Evolutionary conservation across 64 coral and sea anemone genomes (phyloP), one percentile per base, ranked within the genome.

Genomic region (Pachyseris speciosa): DNA sequence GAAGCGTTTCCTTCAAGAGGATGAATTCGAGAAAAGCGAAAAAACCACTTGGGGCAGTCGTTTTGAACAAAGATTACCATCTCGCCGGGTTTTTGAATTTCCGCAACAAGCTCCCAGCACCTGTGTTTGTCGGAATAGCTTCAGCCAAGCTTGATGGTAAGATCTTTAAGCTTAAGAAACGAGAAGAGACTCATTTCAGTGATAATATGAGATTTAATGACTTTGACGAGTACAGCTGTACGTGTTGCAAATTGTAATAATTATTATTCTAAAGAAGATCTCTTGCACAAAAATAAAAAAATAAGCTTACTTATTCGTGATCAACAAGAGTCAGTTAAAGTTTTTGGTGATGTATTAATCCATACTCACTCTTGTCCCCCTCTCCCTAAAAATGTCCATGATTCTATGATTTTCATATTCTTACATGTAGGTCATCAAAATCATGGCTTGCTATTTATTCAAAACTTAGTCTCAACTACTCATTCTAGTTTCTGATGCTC

Each of bases 61-160:
- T 79, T 9, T 9, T 57, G 25, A 29, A 2, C 45, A 55, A 57
- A 58, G 49, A 37, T 36, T 19, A 15, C 13, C 50, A 36, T 48
- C 30, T 79, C 57, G 75, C 24, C 0, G 75, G 75, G n/a, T 51
- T 79, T 17, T 24, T 79, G 29, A 20, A 79, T 51, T 79, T 79
- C 19, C 9, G 17, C 49, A 11, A 36, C 3, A 58, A 36, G 4
- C 9, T 20, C 1, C 75, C 75, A 1, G 6, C 29, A 12, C 75
- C 75, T 9, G 30, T 50, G 16, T 25, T 53, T 2, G 47, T 79
- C n/a, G 75, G 47, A 34, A 58, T 13, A 5, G 17, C 30, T 0
- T 79, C 49, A 79, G 75, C 48, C 57, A 79, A 76, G 25, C 50
- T n/a, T n/a, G n/a, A n/a, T n/a, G n/a, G n/a, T n/a, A n/a, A n/a